These are phyloP conservation scores for Latheticus oryzae DNA, from an alignment of 2,888 invertebrate species.

Conservation along the genomic window DNA sequence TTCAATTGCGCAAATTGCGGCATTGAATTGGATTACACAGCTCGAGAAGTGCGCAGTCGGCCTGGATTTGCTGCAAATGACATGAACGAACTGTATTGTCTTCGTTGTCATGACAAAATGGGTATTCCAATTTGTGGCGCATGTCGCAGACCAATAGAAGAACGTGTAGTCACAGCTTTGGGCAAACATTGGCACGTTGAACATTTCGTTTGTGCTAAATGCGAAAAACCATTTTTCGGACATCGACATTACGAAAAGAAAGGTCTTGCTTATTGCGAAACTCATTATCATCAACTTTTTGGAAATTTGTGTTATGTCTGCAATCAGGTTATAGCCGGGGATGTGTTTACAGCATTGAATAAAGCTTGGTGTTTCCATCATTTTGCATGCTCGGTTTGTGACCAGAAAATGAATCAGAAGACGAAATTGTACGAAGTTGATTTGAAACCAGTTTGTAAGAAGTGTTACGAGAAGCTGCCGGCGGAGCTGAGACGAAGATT, in stretches of 20 bases:
- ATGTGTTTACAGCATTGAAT: constrained; percentile 97
- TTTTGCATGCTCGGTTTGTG: constrained; percentile 97
- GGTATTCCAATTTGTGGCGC: constrained; percentile 99
- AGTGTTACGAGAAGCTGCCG: constrained; percentile 98
- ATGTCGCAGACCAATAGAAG: constrained; percentile 98
- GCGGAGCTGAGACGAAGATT: constrained; percentile 91
- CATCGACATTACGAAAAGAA: constrained; percentile 99
- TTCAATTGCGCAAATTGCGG: constrained; percentile 96
- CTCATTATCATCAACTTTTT: constrained; percentile 98
- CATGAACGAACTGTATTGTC: constrained; percentile 95
- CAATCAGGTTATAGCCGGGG: constrained; percentile 97
- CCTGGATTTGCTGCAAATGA: constrained; percentile 92
- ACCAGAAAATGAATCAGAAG: constrained; percentile 94
- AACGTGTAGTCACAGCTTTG: constrained; percentile 96
- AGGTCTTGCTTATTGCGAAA: constrained; percentile 98
- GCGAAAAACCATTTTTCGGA: constrained; percentile 99
- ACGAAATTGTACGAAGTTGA: constrained; percentile 99
- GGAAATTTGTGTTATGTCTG: constrained; percentile 99
- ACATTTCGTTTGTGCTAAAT: constrained; percentile 99
- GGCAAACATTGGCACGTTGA: constrained; percentile 97
- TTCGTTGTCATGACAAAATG: constrained; percentile 99
- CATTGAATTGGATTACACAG: constrained; percentile 93
- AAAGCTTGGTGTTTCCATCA: constrained; percentile 99
- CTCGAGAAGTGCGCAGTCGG: constrained; percentile 93
- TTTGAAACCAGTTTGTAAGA: constrained; percentile 97